phyloP scores from a whole-genome alignment of 2,113 vertebrate genomes.

The Oreochromis aureus region DNA sequence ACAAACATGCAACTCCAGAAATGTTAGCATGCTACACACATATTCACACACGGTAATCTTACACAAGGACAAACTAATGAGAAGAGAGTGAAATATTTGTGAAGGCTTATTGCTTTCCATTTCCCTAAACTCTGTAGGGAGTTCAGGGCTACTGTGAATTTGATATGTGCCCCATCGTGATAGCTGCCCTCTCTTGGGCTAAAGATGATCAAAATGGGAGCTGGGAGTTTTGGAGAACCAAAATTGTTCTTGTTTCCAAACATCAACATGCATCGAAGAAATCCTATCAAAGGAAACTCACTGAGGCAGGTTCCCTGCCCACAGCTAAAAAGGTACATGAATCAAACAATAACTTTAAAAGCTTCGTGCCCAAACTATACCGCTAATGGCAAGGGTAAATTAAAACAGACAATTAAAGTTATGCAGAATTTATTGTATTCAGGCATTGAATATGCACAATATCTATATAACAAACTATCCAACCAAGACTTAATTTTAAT shows the following conservation, averaged over 20 bases:
- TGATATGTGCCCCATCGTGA: not conserved
- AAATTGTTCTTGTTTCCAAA: not conserved
- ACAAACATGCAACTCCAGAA: not conserved
- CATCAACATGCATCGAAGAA: not conserved
- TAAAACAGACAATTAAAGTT: not conserved
- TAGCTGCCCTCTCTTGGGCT: not conserved
- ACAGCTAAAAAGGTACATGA: not conserved
- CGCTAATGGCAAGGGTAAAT: not conserved
- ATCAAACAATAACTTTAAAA: not conserved
- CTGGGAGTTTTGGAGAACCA: not conserved
- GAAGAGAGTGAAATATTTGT: slow-evolving; percentile 28
- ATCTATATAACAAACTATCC: not conserved
- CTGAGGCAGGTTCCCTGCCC: not conserved
- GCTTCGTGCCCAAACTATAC: not conserved
- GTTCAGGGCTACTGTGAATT: not conserved
- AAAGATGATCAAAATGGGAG: not conserved
- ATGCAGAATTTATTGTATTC: not conserved
- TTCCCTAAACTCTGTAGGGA: slow-evolving; percentile 6
- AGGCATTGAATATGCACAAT: not conserved
- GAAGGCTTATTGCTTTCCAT: slow-evolving; percentile 19
- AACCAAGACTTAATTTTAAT: not conserved
- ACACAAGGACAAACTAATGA: slow-evolving; percentile 48
- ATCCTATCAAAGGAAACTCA: not conserved
- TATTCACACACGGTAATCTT: not conserved
- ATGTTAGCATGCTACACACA: not conserved